phyloP scores from a whole-genome alignment of 2,888 invertebrate genomes.

The Drosophila quinaria region DNA sequence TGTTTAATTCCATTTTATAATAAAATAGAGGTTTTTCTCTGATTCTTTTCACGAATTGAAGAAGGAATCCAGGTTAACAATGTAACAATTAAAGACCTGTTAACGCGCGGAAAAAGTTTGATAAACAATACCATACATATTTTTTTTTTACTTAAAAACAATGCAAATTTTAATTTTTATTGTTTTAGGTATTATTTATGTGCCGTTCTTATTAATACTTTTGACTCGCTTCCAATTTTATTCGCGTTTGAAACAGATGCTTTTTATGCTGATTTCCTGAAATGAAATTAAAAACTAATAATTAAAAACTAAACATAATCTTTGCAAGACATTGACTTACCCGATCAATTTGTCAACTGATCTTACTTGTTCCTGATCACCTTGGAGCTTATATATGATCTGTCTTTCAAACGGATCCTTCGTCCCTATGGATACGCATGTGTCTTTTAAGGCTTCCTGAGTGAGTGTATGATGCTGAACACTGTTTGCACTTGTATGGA shows the following conservation, averaged over 20 bases:
- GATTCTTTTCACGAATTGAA: no score
- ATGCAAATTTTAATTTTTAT: slow-evolving; percentile 1
- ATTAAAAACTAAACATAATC: no score
- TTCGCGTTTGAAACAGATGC: background rate
- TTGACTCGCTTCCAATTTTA: slow-evolving; percentile 1
- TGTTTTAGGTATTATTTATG: background rate
- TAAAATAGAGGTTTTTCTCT: no score
- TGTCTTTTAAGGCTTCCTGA: slow-evolving; percentile 37
- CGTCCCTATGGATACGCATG: slow-evolving; percentile 23
- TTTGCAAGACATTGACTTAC: background rate
- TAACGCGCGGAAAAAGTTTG: no score
- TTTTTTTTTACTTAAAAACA: background rate
- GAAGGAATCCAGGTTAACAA: background rate
- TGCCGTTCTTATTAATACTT: background rate
- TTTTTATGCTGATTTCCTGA: background rate
- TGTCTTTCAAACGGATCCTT: slow-evolving; percentile 8
- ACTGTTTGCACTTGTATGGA: slow-evolving; percentile 40
- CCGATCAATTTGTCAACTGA: background rate
- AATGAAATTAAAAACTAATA: background rate
- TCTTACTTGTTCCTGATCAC: slow-evolving; percentile 4
- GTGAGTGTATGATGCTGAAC: slow-evolving; percentile 40
- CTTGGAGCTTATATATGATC: background rate
- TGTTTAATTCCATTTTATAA: no score
- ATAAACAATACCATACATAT: background rate
- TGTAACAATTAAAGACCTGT: background rate